These are phyloP conservation scores for Venustoraphidia nigricollis DNA, from an alignment of 2,888 invertebrate genomes.

Conservation along the genomic window DNA sequence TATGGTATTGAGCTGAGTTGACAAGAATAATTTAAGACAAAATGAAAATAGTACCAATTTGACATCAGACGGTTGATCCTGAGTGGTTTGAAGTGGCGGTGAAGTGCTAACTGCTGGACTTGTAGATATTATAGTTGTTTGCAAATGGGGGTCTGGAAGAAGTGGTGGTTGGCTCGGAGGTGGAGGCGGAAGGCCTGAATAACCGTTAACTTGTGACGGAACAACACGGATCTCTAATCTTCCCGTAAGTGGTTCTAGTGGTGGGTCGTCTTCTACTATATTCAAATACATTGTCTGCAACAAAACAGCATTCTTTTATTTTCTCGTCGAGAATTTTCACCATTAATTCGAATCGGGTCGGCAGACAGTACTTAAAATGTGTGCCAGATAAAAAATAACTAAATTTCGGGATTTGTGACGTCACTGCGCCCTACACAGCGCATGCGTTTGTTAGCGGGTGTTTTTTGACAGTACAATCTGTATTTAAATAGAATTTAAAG, in stretches of 20 bases:
- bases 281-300: conserved; percentile 15
- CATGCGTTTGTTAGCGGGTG: too few species aligned
- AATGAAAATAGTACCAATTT: too few species aligned
- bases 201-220: conserved; percentile 23
- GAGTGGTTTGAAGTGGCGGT: conserved; percentile 1
- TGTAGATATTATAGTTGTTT: conserved; percentile 8
- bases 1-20: too few species aligned
- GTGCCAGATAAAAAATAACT: too few species aligned
- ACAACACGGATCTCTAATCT: conserved; percentile 70
- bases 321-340: neutral
- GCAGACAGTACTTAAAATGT: too few species aligned
- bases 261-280: conserved; percentile 5
- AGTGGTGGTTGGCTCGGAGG: conserved; percentile 1
- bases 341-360: too few species aligned
- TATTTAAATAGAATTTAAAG: too few species aligned
- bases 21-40: too few species aligned
- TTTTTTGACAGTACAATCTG: too few species aligned
- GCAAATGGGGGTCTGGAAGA: conserved; percentile 1
- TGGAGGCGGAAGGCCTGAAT: conserved; percentile 1
- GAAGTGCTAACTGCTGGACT: conserved; percentile 4
- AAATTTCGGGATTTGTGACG: too few species aligned
- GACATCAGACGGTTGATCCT: neutral
- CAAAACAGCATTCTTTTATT: neutral
- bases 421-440: too few species aligned
- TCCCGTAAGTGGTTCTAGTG: conserved; percentile 41